Conservation (phyloP, 2,797 vertebrate species). For the Emydoidea blandingii region DNA sequence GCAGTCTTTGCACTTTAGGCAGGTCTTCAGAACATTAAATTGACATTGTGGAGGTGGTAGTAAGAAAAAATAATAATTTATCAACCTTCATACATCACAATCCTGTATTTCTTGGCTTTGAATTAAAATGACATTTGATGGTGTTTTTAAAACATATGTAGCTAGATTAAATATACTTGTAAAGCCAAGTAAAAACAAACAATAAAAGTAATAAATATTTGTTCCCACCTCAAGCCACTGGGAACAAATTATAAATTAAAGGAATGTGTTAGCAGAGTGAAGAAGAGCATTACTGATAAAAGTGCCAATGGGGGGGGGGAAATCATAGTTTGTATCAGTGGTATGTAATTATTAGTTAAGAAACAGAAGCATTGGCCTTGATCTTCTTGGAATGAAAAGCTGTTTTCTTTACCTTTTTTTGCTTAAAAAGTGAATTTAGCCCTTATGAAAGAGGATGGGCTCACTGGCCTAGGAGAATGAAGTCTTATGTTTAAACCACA, state of each 20-base stretch:
- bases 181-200: constrained; percentile 60
- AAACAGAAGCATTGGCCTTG: rapidly evolving
- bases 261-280: not conserved
- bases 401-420: not conserved
- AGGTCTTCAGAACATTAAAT: constrained; percentile 70
- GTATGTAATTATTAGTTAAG: rapidly evolving
- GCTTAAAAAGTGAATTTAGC: not conserved
- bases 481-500: rapidly evolving
- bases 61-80: constrained; percentile 68
- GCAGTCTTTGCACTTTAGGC: constrained; percentile 69
- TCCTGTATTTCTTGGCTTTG: constrained; percentile 73
- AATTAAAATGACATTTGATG: constrained; percentile 73
- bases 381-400: not conserved
- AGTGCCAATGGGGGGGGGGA: not conserved
- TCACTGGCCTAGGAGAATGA: rapidly evolving
- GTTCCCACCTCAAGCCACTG: not conserved
- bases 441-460: rapidly evolving
- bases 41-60: constrained; percentile 69
- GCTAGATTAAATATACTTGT: constrained; percentile 70
- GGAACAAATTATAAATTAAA: not conserved
- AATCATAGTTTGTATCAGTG: not conserved
- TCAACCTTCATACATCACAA: constrained; percentile 65
- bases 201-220: constrained; percentile 55
- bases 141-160: constrained; percentile 69
- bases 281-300: not conserved